Evolutionary conservation across 37 sponge, comb jelly and placozoan species (phyloP), one percentile per base, ranked within the genome.

Genomic region (Diacarnus erythraeanus): DNA sequence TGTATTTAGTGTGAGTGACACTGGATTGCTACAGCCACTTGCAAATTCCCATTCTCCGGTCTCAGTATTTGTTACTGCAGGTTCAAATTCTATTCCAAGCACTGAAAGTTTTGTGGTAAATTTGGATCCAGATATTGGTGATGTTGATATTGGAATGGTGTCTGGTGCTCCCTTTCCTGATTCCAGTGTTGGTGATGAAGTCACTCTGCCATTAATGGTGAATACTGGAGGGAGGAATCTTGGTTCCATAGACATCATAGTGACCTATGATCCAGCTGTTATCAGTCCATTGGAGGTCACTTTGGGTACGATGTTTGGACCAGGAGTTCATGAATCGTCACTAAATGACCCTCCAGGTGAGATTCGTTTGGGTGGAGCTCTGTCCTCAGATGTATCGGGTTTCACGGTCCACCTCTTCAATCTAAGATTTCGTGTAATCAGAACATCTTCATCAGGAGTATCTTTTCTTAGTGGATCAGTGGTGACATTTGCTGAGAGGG

Each of bases 61-160:
- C 0, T 2, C 63, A 0, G 64, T 89, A 17, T 23, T 22, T 27
- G 59, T 51, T 6, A 83, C 36, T 47, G 75, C 68, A 33, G 58
- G 66, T 26, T 15, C 30, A 0, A 64, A 42, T 25, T 40, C 61
- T 18, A 27, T 64, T 36, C 33, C 57, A 43, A 1, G 29, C 23
- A 33, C 21, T 9, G 37, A 29, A 9, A 39, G 27, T n/a, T 85
- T 78, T 47, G n/a, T 59, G 44, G 90, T 89, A 22, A 87, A 94
- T 41, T 83, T 94, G 9, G 83, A 70, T 12, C 91, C 95, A n/a
- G 82, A 67, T 44, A 41, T 87, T 41, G 95, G 95, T 18, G 95
- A 94, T 57, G 69, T 87, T 35, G 95, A 94, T 44, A 12, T 94
- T 10, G 95, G 85, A 22, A 3, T 20, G 23, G 22, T 20, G 9